Evolutionary conservation across 1,140 invertebrate species (phyloP).

Genomic region (Condylostylus longicornis): DNA sequence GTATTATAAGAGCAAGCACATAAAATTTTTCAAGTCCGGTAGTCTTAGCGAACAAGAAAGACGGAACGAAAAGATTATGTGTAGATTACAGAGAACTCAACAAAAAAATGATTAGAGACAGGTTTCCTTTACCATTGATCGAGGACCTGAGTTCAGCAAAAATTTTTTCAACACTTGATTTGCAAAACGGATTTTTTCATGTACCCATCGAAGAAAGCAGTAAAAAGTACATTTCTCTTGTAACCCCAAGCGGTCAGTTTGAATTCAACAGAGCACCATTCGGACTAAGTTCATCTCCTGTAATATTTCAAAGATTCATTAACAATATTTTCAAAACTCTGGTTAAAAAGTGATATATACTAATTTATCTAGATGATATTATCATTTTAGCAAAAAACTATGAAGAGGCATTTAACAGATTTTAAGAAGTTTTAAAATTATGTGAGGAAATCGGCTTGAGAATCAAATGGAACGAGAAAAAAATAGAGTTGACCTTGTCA

Average conservation of each 20-base stretch:
- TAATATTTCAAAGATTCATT: too few relatives aligned
- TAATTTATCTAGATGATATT: constrained; percentile 3
- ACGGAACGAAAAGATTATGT: constrained; percentile 10
- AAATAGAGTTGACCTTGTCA: too few relatives aligned
- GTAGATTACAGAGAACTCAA: constrained; percentile 14
- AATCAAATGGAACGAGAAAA: too few relatives aligned
- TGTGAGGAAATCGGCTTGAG: too few relatives aligned
- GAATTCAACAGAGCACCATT: constrained; percentile 1
- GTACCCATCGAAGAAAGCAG: not conserved
- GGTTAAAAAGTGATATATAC: not conserved
- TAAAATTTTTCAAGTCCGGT: constrained; percentile 11
- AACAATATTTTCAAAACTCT: too few relatives aligned
- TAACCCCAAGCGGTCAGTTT: not conserved
- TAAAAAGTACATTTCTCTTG: not conserved
- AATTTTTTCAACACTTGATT: constrained; percentile 9
- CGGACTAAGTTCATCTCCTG: constrained; percentile 5
- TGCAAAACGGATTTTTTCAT: constrained; percentile 4
- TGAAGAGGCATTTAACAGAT: too few relatives aligned
- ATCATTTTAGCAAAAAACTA: not conserved
- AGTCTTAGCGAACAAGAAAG: constrained; percentile 15
- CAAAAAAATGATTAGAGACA: constrained; percentile 8
- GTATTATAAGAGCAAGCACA: not conserved
- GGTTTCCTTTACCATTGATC: constrained; percentile 18
- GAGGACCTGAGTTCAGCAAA: constrained; percentile 14
- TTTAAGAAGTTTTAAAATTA: too few relatives aligned